phyloP scores from a whole-genome alignment of 2,113 vertebrate genomes.

The Donacobius atricapilla region DNA sequence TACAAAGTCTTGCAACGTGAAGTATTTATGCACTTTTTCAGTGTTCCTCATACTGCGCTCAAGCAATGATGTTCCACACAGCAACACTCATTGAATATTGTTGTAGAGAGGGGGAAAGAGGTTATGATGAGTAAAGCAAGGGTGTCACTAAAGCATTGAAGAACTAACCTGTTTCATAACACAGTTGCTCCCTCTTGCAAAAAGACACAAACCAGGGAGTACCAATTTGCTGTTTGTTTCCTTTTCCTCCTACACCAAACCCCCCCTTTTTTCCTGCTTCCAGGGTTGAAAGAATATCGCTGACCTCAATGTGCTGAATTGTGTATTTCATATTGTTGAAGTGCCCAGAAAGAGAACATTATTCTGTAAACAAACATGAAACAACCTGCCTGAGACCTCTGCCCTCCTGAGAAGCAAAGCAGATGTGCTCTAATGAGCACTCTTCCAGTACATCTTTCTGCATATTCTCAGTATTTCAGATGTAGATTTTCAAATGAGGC shows the following conservation, averaged over 20 bases:
- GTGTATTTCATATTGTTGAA: background rate
- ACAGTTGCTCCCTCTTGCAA: background rate
- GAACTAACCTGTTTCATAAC: background rate
- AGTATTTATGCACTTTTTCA: background rate
- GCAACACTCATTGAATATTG: background rate
- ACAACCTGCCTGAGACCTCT: background rate
- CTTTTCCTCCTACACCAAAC: background rate
- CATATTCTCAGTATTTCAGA: background rate
- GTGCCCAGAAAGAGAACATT: background rate
- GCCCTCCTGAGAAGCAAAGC: background rate
- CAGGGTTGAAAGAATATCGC: background rate
- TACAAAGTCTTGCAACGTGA: background rate
- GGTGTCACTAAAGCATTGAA: background rate
- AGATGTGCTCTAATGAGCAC: background rate
- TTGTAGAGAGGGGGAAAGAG: background rate
- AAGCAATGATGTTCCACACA: background rate
- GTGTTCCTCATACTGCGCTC: background rate
- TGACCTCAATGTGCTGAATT: background rate
- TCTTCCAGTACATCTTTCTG: background rate
- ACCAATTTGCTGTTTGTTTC: background rate
- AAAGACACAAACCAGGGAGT: background rate
- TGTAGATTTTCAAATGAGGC: constrained; percentile 2
- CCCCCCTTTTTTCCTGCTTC: background rate
- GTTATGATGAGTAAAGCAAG: background rate
- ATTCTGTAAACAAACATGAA: background rate